A percentile compares a stretch with the other conserved stretches of the same genome.
Evolutionary conservation across 92 coral and sea anemone species (phyloP).

Genomic region (Bergia puertoricense): DNA sequence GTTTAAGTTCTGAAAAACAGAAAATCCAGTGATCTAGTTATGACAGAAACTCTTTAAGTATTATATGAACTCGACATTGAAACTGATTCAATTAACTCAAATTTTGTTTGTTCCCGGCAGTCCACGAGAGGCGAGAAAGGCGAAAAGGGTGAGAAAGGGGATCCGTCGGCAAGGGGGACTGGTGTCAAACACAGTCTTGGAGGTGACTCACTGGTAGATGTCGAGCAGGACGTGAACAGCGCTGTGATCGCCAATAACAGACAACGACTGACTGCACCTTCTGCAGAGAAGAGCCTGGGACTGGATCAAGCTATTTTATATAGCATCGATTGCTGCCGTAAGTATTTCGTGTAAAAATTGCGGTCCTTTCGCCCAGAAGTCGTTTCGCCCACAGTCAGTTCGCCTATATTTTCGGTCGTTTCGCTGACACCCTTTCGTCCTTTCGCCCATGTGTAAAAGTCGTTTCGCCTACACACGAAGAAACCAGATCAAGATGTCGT

Average conservation of each 20-base stretch:
- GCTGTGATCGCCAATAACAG: slow-evolving; percentile 58
- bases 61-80: too few species aligned
- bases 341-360: slow-evolving; percentile 34
- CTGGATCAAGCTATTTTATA: slow-evolving; percentile 93
- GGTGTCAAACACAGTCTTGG: slow-evolving; percentile 62
- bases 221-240: slow-evolving; percentile 60
- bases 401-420: too few species aligned
- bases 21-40: too few species aligned
- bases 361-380: too few species aligned
- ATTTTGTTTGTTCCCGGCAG: slow-evolving; percentile 43
- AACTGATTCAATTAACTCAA: background rate
- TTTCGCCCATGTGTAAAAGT: too few species aligned
- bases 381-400: too few species aligned
- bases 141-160: slow-evolving; percentile 63
- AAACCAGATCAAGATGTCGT: too few species aligned
- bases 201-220: slow-evolving; percentile 61
- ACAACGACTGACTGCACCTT: slow-evolving; percentile 65
- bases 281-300: slow-evolving; percentile 83
- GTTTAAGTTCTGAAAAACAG: too few species aligned
- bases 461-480: too few species aligned
- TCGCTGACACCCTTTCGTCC: too few species aligned
- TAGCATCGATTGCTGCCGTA: slow-evolving; percentile 91
- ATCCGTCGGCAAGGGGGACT: slow-evolving; percentile 75
- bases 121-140: slow-evolving; percentile 79
- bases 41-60: too few species aligned